Evolutionary conservation across 2,888 invertebrate genomes (phyloP), one percentile per base, ranked within the genome.

Genomic region (Drosophila eohydei): DNA sequence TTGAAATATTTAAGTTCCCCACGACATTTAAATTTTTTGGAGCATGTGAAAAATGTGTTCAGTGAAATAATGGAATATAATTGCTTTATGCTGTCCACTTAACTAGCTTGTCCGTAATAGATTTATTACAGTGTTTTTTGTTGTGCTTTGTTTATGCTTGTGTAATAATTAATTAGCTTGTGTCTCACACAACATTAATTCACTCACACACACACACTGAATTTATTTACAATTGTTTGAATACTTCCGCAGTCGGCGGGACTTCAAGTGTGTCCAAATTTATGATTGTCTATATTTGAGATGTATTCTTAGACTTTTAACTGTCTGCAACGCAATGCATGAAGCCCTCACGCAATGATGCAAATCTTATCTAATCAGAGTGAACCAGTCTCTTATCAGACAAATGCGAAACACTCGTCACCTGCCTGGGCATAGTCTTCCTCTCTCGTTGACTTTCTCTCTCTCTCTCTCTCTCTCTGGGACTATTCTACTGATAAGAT

Each of bases 301-400:
- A 38, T 26, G 38, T 68, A 61, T 70, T 68, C 61, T 61, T 61
- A 55, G 61, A 30, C 43, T n/a, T 12, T 4, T 55, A 54, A 16
- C 11, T 36, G 58, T 14, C 64, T 41, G 43, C 43, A 59, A 36
- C 28, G 12, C 40, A 56, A 12, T 70, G 61, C 62, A 58, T 21
- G 8, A 48, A 59, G 41, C 52, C 59, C 52, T 61, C 55, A 40
- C 62, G 34, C 36, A 38, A 36, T 74, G 51, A 74, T 74, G 78
- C 65, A 71, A 78, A 77, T 60, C 66, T 78, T 77, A 77, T 77
- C 77, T 77, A 66, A 77, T 74, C 78, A n/a, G 14, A 43, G 16
- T 58, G 46, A 62, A 41, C 21, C 44, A 11, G 12, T 6, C 21
- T 21, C 59, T 70, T 70, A 70, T 75, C 75, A 55, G 60, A 50